Conservation (phyloP, 1,140 invertebrate genomes). For the Cataglyphis hispanica region DNA sequence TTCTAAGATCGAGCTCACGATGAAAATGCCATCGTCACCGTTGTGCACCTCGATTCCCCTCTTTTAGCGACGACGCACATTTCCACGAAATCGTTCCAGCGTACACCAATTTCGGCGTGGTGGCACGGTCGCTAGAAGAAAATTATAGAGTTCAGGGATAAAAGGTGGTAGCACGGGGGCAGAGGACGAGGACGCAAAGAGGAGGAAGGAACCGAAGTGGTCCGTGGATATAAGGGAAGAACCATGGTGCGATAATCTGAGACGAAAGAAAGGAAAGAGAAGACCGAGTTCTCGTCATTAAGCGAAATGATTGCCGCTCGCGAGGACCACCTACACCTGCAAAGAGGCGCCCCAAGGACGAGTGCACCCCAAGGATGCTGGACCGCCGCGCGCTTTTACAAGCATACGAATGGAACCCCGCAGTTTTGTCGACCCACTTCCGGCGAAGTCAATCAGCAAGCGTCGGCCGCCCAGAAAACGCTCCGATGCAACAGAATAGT, state of each 20-base stretch:
- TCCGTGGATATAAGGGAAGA: constrained; percentile 60
- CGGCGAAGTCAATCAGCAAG: constrained; percentile 68
- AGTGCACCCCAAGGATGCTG: constrained; percentile 43
- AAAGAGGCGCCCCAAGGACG: constrained; percentile 61
- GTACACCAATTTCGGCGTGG: constrained; percentile 78
- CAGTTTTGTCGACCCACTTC: constrained; percentile 66
- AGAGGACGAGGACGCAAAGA: constrained; percentile 68
- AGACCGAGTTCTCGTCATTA: constrained; percentile 78
- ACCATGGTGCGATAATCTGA: constrained; percentile 75
- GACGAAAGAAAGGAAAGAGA: constrained; percentile 62
- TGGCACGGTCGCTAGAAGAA: constrained; percentile 78
- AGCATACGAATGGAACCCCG: constrained; percentile 60
- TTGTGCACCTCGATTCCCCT: constrained; percentile 48
- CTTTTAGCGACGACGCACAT: constrained; percentile 61
- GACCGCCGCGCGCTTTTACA: constrained; percentile 59
- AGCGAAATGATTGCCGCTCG: constrained; percentile 80
- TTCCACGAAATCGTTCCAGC: constrained; percentile 72
- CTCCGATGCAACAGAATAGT: neutral
- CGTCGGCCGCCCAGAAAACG: neutral
- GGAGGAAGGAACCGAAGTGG: constrained; percentile 69
- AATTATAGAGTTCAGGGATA: constrained; percentile 79
- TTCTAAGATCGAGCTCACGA: constrained; percentile 19
- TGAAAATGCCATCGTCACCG: constrained; percentile 72
- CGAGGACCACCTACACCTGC: constrained; percentile 79
- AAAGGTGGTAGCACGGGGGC: constrained; percentile 59